Evolutionary conservation across 2,797 vertebrate species (phyloP).

Genomic region (Hafferia zeledoni): DNA sequence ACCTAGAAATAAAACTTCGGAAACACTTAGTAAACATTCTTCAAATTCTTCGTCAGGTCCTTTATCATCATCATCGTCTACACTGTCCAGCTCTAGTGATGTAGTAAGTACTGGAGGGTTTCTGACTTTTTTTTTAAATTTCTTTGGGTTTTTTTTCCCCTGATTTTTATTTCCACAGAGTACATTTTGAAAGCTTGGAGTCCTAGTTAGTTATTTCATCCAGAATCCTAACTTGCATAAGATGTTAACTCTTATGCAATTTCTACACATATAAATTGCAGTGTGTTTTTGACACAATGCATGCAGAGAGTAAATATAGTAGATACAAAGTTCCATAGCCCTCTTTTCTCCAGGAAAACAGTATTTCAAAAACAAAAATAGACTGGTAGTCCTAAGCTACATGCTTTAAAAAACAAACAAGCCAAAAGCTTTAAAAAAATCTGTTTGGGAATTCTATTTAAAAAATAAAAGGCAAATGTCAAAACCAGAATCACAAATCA

Average conservation of each 20-base stretch:
- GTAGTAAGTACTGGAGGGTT: slow-evolving; percentile 83
- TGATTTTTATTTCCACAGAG: neutral
- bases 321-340: neutral
- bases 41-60: slow-evolving; percentile 94
- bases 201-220: neutral
- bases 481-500: neutral
- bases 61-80: slow-evolving; percentile 87
- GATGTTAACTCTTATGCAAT: neutral
- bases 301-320: neutral
- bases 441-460: neutral
- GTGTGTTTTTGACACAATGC: neutral
- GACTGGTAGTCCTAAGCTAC: neutral
- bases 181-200: neutral
- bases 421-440: neutral
- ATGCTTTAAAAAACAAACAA: neutral
- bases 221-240: slow-evolving; percentile 43
- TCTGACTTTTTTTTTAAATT: neutral
- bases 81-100: slow-evolving; percentile 92
- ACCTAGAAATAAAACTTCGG: slow-evolving; percentile 80
- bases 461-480: neutral
- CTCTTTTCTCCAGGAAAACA: neutral
- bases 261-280: neutral
- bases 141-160: fast-evolving
- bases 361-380: neutral
- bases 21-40: slow-evolving; percentile 88